Evolutionary conservation across 2,113 vertebrate genomes (phyloP).

Genomic region (Synodontis membranacea): DNA sequence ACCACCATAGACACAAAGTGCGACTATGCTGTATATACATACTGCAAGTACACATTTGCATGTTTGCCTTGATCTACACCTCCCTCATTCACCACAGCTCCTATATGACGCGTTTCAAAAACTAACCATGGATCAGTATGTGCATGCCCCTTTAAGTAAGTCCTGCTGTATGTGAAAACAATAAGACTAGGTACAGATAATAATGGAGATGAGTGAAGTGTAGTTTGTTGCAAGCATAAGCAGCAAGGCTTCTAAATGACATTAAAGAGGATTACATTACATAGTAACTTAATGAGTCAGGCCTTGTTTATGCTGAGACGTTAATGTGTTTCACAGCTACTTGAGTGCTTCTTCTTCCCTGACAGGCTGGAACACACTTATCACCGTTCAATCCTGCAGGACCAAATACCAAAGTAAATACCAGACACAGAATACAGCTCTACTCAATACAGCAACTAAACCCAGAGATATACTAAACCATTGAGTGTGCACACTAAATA

Average conservation of each 20-base stretch:
- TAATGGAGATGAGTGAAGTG: conserved; percentile 34
- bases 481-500: neutral
- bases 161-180: conserved; percentile 27
- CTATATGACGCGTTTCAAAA: conserved; percentile 24
- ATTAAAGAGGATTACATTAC: conserved; percentile 70
- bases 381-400: conserved; percentile 23
- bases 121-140: conserved; percentile 15
- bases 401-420: conserved; percentile 9
- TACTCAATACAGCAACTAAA: neutral
- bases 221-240: conserved; percentile 54
- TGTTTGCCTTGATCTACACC: conserved; percentile 27
- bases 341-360: conserved; percentile 55
- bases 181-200: conserved; percentile 34
- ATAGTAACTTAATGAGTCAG: conserved; percentile 71
- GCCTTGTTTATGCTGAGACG: conserved; percentile 70
- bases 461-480: neutral
- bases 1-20: conserved; percentile 1
- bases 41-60: neutral
- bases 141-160: conserved; percentile 30
- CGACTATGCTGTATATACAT: neutral
- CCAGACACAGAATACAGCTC: neutral
- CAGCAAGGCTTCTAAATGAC: conserved; percentile 69
- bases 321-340: conserved; percentile 73
- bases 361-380: conserved; percentile 29
- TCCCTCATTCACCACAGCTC: conserved; percentile 22